phyloP scores from a whole-genome alignment of 1,140 invertebrate genomes.

The Ips typographus region DNA sequence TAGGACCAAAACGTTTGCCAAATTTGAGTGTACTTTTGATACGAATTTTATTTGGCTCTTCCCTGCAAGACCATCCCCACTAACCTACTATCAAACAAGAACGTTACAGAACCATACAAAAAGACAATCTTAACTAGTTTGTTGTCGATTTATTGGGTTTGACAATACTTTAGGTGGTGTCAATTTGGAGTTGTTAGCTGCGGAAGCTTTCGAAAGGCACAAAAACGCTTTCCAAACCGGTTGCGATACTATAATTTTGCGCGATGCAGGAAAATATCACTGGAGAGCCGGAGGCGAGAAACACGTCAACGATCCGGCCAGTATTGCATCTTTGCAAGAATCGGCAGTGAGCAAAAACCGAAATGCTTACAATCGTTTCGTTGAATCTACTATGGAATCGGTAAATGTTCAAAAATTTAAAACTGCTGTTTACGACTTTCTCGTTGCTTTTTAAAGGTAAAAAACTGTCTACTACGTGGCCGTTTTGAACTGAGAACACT shows the following conservation, averaged over 20 bases:
- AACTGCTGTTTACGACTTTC: background rate
- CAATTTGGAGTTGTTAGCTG: slow-evolving; percentile 84
- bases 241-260: slow-evolving; percentile 77
- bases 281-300: slow-evolving; percentile 97
- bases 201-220: slow-evolving; percentile 85
- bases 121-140: background rate
- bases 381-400: slow-evolving; percentile 85
- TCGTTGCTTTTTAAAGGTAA: slow-evolving; percentile 31
- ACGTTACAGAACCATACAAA: background rate
- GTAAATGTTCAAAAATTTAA: slow-evolving; percentile 50
- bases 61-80: too few relatives aligned
- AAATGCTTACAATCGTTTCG: slow-evolving; percentile 85
- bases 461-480: slow-evolving; percentile 87
- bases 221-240: slow-evolving; percentile 74
- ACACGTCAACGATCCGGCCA: slow-evolving; percentile 95
- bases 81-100: too few relatives aligned
- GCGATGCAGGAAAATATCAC: slow-evolving; percentile 94
- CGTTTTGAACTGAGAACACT: slow-evolving; percentile 83
- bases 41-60: too few relatives aligned
- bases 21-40: too few relatives aligned
- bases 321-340: slow-evolving; percentile 91
- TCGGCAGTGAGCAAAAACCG: slow-evolving; percentile 81
- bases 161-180: slow-evolving; percentile 65
- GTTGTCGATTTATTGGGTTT: background rate
- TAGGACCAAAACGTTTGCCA: too few relatives aligned